A percentile compares a stretch with the other conserved stretches of the same genome.
Evolutionary conservation across 2,797 vertebrate species (phyloP).

Genomic region (Gambusia yucatana): DNA sequence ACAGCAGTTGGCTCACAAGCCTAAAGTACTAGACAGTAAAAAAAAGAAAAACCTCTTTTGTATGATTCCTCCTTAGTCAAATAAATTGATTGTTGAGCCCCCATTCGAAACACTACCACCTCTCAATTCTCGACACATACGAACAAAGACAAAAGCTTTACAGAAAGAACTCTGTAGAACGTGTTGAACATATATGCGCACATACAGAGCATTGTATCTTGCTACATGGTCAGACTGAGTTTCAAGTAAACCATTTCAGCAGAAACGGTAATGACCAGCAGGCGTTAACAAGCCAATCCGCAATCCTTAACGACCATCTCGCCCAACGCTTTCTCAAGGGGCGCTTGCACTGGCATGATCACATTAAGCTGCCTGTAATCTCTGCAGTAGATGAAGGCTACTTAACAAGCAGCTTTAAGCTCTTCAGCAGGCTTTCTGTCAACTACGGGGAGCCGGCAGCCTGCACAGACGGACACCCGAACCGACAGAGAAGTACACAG

Average conservation of each 20-base stretch:
- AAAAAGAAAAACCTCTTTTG: neutral
- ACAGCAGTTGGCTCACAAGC: neutral
- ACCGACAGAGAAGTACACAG: slow-evolving; percentile 57
- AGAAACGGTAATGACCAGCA: slow-evolving; percentile 21
- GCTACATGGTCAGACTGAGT: neutral
- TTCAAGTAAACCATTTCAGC: slow-evolving; percentile 2
- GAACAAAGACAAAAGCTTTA: neutral
- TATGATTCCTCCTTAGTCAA: slow-evolving; percentile 11
- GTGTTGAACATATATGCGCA: neutral
- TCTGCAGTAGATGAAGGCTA: slow-evolving; percentile 70
- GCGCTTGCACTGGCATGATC: slow-evolving; percentile 50
- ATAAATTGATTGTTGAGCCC: slow-evolving; percentile 17
- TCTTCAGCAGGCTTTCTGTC: slow-evolving; percentile 72
- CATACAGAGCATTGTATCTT: too few species aligned
- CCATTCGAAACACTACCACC: neutral
- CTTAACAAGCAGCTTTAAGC: slow-evolving; percentile 75
- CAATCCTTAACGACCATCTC: slow-evolving; percentile 50
- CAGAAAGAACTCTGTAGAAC: neutral
- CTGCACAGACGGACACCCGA: slow-evolving; percentile 57
- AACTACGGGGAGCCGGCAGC: slow-evolving; percentile 50
- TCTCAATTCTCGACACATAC: neutral
- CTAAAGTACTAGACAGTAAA: slow-evolving; percentile 28
- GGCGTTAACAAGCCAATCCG: slow-evolving; percentile 42
- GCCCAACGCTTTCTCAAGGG: slow-evolving; percentile 49
- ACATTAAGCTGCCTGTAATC: slow-evolving; percentile 72